phyloP scores from a whole-genome alignment of 2,797 vertebrate genomes.

The Zenarchopterus dispar region DNA sequence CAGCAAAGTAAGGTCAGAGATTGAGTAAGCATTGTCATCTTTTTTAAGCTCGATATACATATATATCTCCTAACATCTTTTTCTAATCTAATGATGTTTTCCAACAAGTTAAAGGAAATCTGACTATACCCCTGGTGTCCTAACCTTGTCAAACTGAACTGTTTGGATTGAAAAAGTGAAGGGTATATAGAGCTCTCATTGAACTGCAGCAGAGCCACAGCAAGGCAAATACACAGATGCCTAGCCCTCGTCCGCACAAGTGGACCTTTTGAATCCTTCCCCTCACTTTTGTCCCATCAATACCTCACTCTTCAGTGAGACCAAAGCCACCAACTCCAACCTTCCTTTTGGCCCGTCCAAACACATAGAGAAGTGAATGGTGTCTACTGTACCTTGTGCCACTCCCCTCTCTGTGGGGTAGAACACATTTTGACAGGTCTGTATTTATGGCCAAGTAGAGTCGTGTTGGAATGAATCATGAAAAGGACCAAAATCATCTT shows the following conservation, averaged over 20 bases:
- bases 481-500: conserved; percentile 72
- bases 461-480: conserved; percentile 76
- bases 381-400: conserved; percentile 77
- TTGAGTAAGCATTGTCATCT: too few species aligned
- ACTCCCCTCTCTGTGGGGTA: conserved; percentile 76
- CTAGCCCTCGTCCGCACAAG: conserved; percentile 74
- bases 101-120: not conserved
- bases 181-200: conserved; percentile 65
- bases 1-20: too few species aligned
- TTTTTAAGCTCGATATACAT: too few species aligned
- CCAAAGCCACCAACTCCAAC: conserved; percentile 77
- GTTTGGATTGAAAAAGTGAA: conserved; percentile 41
- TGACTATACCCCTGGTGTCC: conserved; percentile 13
- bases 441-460: conserved; percentile 73
- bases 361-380: conserved; percentile 78
- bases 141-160: conserved; percentile 41
- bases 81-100: too few species aligned
- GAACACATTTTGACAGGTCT: conserved; percentile 75
- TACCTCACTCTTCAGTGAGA: conserved; percentile 75
- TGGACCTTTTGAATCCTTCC: conserved; percentile 73
- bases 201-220: conserved; percentile 66
- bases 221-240: conserved; percentile 69
- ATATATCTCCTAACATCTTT: too few species aligned
- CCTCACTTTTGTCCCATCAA: conserved; percentile 81
- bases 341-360: conserved; percentile 61